phyloP scores from a whole-genome alignment of 2,797 vertebrate species.

The Echiichthys vipera region DNA sequence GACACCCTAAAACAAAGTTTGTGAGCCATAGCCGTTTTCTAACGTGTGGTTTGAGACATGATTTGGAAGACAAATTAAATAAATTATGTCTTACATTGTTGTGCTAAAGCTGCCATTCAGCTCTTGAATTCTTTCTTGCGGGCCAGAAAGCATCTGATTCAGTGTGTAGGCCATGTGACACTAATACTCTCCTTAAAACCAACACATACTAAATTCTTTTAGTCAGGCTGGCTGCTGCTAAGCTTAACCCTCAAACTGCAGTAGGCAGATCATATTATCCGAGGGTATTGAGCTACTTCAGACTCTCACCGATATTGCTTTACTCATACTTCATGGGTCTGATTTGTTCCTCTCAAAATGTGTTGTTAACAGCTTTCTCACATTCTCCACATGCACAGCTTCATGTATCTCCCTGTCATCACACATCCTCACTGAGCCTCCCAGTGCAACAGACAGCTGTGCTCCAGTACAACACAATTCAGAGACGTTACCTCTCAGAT shows the following conservation, averaged over 20 bases:
- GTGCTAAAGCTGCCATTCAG: constrained; percentile 36
- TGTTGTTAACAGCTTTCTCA: not conserved
- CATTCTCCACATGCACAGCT: not conserved
- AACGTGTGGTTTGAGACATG: no score
- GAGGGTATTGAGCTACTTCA: not conserved
- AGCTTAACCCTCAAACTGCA: constrained; percentile 20
- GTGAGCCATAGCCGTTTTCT: no score
- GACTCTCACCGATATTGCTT: constrained; percentile 12
- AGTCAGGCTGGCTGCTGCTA: constrained; percentile 29
- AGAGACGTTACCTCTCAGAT: not conserved
- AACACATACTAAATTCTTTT: constrained; percentile 55
- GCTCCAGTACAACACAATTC: not conserved
- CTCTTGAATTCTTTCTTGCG: constrained; percentile 45
- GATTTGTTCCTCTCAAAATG: not conserved
- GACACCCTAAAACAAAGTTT: constrained; percentile 23
- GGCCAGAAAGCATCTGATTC: constrained; percentile 63
- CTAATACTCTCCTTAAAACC: constrained; percentile 61
- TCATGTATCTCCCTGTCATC: not conserved
- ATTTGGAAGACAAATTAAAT: not conserved
- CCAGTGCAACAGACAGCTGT: not conserved
- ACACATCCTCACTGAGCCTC: not conserved
- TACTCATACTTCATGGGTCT: not conserved
- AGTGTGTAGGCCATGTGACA: constrained; percentile 70
- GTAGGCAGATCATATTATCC: constrained; percentile 1
- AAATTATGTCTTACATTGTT: constrained; percentile 21